Evolutionary conservation across 2,888 invertebrate species (phyloP), one percentile per base, ranked within the genome.

Genomic region (Phyllotreta cruciferae): DNA sequence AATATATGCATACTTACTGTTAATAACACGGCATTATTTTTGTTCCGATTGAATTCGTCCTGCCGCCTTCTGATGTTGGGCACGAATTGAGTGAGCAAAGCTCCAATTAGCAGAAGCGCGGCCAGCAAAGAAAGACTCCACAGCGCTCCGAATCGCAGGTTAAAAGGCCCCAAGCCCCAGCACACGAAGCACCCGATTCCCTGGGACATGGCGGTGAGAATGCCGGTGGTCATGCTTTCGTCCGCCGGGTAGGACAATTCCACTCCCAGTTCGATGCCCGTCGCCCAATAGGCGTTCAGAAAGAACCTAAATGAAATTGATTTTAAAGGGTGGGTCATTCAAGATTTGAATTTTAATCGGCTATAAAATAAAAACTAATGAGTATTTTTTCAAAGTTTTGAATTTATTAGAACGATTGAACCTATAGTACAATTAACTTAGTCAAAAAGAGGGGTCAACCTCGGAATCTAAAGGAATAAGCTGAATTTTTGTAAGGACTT

Each of bases 211-310:
- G 75, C 74, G 50, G 72, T 73, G 39, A 77, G 55, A 39, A 77
- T 61, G 42, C 76, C 76, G n/a, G 74, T 71, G 6, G 75, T 71
- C 9, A 75, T 75, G 49, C 72, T 70, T 67, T 77, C 77, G 11
- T 74, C 71, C 7, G 71, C 64, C 37, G 77, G 77, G 66, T 70
- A 75, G 8, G 77, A 74, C 38, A 77, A 58, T 66, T 77, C 77
- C 41, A 74, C 71, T 1, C 74, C 76, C 37, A 75, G 56, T 64
- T 76, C 75, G 56, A 73, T 74, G 39, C 75, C 76, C 24, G 72
- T 73, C 3, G 73, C 68, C 71, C 74, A 71, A 49, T 75, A 77
- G 34, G 74, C 70, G 56, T 70, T 74, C 7, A 70, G 69, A 53
- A 75, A 75, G 11, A 74, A 58, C 6, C 75, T 75, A 24, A n/a